A percentile compares a stretch with the other conserved stretches of the same genome.
phyloP scores from a whole-genome alignment of 2,888 invertebrate genomes.

The Drosophila formosana region DNA sequence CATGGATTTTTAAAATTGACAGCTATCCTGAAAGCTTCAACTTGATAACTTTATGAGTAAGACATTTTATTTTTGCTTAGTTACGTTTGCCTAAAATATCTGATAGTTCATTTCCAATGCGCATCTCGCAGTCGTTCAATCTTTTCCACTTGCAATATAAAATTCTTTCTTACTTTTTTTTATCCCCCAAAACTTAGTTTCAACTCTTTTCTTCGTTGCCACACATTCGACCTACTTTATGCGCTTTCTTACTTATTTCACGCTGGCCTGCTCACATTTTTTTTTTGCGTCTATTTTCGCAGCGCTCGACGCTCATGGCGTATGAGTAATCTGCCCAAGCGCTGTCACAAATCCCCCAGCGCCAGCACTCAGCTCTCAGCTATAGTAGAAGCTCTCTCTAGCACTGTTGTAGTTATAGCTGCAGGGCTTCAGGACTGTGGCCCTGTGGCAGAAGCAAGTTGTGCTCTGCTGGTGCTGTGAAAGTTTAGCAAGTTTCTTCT shows the following conservation, averaged over 20 bases:
- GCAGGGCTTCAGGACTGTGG: conserved; percentile 4
- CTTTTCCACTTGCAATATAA: background rate
- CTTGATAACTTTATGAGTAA: no score
- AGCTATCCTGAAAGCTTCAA: no score
- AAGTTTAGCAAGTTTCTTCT: conserved; percentile 62
- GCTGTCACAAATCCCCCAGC: conserved; percentile 55
- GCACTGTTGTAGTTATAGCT: background rate
- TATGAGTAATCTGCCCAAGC: conserved; percentile 67
- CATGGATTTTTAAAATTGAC: no score
- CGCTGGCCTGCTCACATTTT: conserved; percentile 62
- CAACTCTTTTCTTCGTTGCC: background rate
- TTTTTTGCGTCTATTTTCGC: conserved; percentile 25
- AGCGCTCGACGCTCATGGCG: conserved; percentile 47
- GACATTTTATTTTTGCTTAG: no score
- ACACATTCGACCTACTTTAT: conserved; percentile 17
- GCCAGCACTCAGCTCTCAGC: conserved; percentile 10
- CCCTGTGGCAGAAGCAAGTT: conserved; percentile 28
- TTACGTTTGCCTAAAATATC: no score
- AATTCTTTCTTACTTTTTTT: background rate
- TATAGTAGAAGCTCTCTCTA: conserved; percentile 1
- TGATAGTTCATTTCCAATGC: background rate
- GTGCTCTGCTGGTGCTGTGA: conserved; percentile 25
- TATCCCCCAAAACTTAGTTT: background rate
- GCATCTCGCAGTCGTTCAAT: background rate
- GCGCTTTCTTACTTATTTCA: conserved; percentile 60